Conservation (phyloP, 2,113 vertebrate species). For the Nycticryphes semicollaris region DNA sequence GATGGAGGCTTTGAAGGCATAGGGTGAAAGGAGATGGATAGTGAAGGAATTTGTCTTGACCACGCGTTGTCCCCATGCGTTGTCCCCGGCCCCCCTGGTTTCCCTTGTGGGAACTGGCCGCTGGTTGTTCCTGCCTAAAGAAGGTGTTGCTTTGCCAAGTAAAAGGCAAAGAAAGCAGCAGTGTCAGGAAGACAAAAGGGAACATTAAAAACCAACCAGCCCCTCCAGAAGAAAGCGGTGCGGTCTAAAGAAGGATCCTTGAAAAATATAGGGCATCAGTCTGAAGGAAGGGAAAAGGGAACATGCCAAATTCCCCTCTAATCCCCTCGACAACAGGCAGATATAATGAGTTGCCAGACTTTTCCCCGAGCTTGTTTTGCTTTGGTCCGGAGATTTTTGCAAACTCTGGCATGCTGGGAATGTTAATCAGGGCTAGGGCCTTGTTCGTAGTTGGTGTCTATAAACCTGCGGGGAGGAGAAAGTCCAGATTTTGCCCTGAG, state of each 20-base stretch:
- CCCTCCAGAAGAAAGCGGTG: slow-evolving; percentile 19
- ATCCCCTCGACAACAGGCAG: slow-evolving; percentile 48
- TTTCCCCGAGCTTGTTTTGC: slow-evolving; percentile 43
- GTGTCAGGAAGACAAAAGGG: slow-evolving; percentile 49
- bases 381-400: slow-evolving; percentile 38
- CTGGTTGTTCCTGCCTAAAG: not conserved
- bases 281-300: slow-evolving; percentile 19
- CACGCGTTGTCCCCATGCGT: not conserved
- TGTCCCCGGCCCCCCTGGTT: not conserved
- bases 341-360: slow-evolving; percentile 21
- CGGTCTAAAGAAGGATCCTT: slow-evolving; percentile 21
- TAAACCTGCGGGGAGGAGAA: not conserved
- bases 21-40: not conserved
- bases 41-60: not conserved
- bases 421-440: slow-evolving; percentile 35
- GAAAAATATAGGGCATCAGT: slow-evolving; percentile 43
- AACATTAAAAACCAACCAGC: slow-evolving; percentile 34
- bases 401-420: slow-evolving; percentile 26
- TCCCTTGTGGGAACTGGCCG: not conserved
- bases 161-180: not conserved
- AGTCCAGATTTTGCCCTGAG: slow-evolving; percentile 16
- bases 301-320: slow-evolving; percentile 57
- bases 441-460: not conserved
- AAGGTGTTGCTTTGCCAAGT: not conserved
- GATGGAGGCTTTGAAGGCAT: not conserved